Percentiles rank a stretch among this genome's conserved stretches.
These are phyloP conservation scores for Vulpes ferrilata DNA, from an alignment of 2,113 vertebrate genomes.

Conservation along the genomic window DNA sequence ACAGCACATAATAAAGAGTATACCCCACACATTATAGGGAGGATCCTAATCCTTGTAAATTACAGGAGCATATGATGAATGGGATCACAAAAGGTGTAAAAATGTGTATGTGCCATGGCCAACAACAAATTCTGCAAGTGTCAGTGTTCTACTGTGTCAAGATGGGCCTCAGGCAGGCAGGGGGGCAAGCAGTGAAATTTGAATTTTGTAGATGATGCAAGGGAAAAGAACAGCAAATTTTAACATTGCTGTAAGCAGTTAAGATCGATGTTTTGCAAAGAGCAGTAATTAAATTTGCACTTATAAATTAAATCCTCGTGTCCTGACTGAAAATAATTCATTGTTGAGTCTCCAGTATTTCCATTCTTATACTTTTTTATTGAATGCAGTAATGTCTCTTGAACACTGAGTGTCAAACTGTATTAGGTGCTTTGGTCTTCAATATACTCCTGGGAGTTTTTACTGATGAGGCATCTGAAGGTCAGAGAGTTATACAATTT, in stretches of 20 bases:
- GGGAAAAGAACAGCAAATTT: slow-evolving; percentile 41
- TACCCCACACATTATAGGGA: slow-evolving; percentile 42
- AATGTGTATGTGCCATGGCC: neutral
- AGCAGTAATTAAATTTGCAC: slow-evolving; percentile 76
- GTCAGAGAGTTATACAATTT: neutral
- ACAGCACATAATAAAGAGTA: slow-evolving; percentile 70
- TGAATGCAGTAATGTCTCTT: neutral
- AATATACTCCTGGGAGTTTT: neutral
- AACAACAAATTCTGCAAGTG: slow-evolving; percentile 53
- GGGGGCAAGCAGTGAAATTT: neutral
- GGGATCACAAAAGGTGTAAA: slow-evolving; percentile 38
- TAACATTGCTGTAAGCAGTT: slow-evolving; percentile 60
- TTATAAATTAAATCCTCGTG: slow-evolving; percentile 76
- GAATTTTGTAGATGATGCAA: neutral
- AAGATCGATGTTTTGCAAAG: slow-evolving; percentile 64
- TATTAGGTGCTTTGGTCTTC: neutral
- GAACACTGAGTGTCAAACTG: neutral
- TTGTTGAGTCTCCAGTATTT: slow-evolving; percentile 69
- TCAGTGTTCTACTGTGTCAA: neutral
- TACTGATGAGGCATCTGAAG: neutral
- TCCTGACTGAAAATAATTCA: slow-evolving; percentile 60
- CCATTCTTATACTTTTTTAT: slow-evolving; percentile 52
- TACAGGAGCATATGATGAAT: neutral
- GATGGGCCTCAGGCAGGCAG: neutral
- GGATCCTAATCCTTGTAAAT: slow-evolving; percentile 68